phyloP scores from a whole-genome alignment of 1,140 invertebrate genomes.

The Trichogramma pretiosum region DNA sequence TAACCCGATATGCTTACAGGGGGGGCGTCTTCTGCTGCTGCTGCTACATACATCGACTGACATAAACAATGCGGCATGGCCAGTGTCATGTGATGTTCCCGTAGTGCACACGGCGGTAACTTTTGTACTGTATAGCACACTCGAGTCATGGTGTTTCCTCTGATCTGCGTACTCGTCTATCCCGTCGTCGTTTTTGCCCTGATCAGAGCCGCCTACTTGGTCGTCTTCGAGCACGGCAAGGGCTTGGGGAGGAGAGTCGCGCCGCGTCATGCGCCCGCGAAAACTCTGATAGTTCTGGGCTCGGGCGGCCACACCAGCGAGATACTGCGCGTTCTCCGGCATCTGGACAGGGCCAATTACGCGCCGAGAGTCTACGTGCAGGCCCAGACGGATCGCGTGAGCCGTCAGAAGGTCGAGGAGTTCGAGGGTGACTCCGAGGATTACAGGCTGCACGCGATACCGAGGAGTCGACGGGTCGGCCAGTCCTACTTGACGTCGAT shows the following conservation, averaged over 20 bases:
- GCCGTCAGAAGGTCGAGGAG: constrained; percentile 54
- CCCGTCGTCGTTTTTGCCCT: constrained; percentile 9
- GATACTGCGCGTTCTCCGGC: constrained; percentile 65
- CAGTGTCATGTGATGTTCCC: too few species aligned
- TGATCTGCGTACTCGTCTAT: constrained; percentile 14
- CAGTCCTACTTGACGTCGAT: constrained; percentile 78
- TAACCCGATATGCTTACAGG: too few species aligned
- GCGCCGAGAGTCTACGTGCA: constrained; percentile 67
- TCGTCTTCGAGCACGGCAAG: constrained; percentile 21
- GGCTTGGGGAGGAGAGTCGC: background rate
- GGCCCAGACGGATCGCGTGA: constrained; percentile 70
- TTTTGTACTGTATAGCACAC: too few species aligned
- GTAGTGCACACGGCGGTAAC: too few species aligned
- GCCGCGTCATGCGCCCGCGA: constrained; percentile 17
- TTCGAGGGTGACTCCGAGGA: constrained; percentile 41
- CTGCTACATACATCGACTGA: too few species aligned
- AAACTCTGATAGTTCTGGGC: constrained; percentile 51
- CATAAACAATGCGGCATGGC: too few species aligned
- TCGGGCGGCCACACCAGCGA: constrained; percentile 80
- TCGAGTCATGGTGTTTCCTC: constrained; percentile 13
- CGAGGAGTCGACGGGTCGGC: constrained; percentile 76
- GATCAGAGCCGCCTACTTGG: constrained; percentile 23
- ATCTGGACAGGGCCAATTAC: constrained; percentile 54
- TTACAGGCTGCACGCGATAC: constrained; percentile 57
- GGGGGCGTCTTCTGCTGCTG: too few species aligned